A percentile compares a stretch with the other conserved stretches of the same genome.
Conservation (phyloP, 2,888 invertebrate genomes). For the Loripinus fragilis region DNA sequence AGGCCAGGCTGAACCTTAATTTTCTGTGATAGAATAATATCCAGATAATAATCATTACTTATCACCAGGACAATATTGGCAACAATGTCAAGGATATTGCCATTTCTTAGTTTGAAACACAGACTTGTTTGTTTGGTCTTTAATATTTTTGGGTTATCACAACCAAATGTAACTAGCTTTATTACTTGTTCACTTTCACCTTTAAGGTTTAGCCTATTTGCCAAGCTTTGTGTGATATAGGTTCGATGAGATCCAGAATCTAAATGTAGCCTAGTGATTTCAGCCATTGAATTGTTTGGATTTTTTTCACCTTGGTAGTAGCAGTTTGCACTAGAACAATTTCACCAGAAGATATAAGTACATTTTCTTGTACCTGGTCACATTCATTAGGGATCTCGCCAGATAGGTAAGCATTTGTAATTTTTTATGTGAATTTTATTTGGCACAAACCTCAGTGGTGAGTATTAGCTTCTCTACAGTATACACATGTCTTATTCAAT, state of each 20-base stretch:
- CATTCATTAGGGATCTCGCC: neutral
- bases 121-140: slow-evolving; percentile 9
- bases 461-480: neutral
- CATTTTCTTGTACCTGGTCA: slow-evolving; percentile 3
- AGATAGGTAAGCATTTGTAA: neutral
- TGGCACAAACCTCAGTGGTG: slow-evolving; percentile 7
- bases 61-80: slow-evolving; percentile 24
- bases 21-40: too few relatives aligned
- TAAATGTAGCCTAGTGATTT: neutral
- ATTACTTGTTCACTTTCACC: slow-evolving; percentile 4
- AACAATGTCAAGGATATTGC: neutral
- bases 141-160: neutral
- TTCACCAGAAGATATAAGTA: slow-evolving; percentile 32
- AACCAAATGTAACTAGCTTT: slow-evolving; percentile 14
- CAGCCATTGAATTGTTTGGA: neutral
- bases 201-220: neutral
- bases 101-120: slow-evolving; percentile 15
- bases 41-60: neutral
- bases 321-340: slow-evolving; percentile 32
- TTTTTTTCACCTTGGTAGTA: slow-evolving; percentile 15
- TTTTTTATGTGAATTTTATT: neutral
- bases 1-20: too few relatives aligned
- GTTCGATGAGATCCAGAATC: slow-evolving; percentile 37
- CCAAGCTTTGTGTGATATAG: slow-evolving; percentile 23
- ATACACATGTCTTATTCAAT: neutral